These are phyloP conservation scores for Pristionchus japonicus DNA, from an alignment of 2,888 invertebrate species.

Conservation along the genomic window DNA sequence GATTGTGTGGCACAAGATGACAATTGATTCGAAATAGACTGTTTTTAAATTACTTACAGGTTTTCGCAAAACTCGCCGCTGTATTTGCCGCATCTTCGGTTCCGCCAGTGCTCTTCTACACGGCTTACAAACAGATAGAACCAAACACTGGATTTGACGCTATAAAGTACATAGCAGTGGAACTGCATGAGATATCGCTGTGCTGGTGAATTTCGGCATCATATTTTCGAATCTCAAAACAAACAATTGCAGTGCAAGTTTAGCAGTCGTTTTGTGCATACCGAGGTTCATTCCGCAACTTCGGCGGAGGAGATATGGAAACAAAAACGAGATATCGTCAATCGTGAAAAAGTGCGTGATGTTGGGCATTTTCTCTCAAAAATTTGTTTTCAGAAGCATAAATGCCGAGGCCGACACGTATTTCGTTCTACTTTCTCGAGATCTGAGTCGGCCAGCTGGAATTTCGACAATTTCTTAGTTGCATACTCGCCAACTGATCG, in stretches of 20 bases:
- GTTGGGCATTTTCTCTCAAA: neutral
- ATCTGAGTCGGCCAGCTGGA: neutral
- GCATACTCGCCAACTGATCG: neutral
- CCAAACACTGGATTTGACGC: neutral
- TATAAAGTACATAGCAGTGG: neutral
- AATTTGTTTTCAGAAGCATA: neutral
- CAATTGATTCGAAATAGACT: no score
- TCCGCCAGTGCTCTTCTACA: neutral
- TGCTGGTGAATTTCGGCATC: neutral
- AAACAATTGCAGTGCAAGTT: neutral
- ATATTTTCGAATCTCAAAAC: neutral
- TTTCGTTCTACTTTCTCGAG: neutral
- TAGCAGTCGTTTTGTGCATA: neutral
- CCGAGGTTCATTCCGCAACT: neutral
- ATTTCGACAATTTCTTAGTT: neutral
- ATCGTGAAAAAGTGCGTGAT: neutral
- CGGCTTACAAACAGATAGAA: neutral
- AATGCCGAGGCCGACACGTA: neutral
- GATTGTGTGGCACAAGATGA: no score
- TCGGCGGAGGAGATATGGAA: neutral
- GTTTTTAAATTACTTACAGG: neutral
- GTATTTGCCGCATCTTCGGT: neutral
- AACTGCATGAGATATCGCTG: neutral
- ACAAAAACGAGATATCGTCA: neutral
- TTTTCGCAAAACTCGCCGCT: neutral